phyloP scores from a whole-genome alignment of 92 coral and sea anemone species.

The Isaurus tuberculatus region DNA sequence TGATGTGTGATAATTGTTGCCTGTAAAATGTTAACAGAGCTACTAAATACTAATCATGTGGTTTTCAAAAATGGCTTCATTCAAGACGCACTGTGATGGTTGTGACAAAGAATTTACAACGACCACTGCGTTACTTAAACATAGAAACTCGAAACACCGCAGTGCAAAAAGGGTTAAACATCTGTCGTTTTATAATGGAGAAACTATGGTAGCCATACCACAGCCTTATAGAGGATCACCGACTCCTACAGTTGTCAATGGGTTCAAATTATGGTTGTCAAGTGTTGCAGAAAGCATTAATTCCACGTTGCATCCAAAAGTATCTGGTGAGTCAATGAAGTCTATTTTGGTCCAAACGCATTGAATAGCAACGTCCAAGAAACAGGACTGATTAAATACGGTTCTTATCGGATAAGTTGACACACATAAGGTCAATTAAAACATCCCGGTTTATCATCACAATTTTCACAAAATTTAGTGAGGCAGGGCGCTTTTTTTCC shows the following conservation, averaged over 20 bases:
- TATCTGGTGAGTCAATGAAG: conserved; percentile 39
- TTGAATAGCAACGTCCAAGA: conserved; percentile 9
- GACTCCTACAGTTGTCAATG: conserved; percentile 1
- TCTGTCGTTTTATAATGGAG: conserved; percentile 47
- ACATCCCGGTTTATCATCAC: background rate
- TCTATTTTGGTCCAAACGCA: conserved; percentile 8
- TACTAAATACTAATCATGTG: background rate
- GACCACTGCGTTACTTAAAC: conserved; percentile 53
- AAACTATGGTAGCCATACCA: conserved; percentile 34
- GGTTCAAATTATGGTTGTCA: conserved; percentile 38
- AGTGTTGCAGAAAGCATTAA: conserved; percentile 50
- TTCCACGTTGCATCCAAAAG: conserved; percentile 52
- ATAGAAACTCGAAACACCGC: conserved; percentile 50
- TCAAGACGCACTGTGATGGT: conserved; percentile 38
- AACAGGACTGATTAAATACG: background rate
- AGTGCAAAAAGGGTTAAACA: conserved; percentile 39
- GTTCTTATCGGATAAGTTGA: conserved; percentile 6
- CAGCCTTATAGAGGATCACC: conserved; percentile 14
- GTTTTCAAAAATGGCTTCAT: conserved; percentile 24
- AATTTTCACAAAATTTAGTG: too few species aligned
- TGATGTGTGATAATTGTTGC: conserved; percentile 15
- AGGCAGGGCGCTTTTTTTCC: too few species aligned
- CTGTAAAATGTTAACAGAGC: conserved; percentile 19
- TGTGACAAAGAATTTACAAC: conserved; percentile 42
- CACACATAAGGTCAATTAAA: background rate